These are phyloP conservation scores for Otocyon megalotis DNA, from an alignment of 2,113 vertebrate genomes.

Conservation along the genomic window DNA sequence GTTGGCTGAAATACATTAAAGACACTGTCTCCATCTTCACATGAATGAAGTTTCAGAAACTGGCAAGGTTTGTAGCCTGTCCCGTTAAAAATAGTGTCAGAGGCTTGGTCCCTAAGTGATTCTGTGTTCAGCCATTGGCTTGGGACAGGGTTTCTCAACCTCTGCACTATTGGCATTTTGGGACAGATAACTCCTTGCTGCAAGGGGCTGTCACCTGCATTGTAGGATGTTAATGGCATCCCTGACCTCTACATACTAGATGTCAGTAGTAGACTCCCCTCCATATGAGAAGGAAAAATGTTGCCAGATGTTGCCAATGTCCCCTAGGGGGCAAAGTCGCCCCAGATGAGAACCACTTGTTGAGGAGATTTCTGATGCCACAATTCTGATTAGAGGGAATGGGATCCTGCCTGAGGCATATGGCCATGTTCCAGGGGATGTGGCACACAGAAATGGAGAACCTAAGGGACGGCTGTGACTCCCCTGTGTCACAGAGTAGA, in stretches of 20 bases:
- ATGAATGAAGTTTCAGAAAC: slow-evolving; percentile 8
- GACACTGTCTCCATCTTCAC: neutral
- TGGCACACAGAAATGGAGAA: neutral
- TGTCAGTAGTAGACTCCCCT: no score
- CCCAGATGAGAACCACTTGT: neutral
- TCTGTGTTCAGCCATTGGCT: neutral
- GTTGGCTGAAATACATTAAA: slow-evolving; percentile 5
- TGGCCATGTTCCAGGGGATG: neutral
- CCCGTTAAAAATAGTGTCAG: neutral
- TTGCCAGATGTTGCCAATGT: neutral
- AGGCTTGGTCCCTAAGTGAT: neutral
- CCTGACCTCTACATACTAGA: neutral
- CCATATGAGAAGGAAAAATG: neutral
- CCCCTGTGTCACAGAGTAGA: neutral
- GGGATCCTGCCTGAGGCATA: neutral
- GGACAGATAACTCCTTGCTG: neutral
- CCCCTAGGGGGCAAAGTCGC: neutral
- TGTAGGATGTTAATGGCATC: neutral
- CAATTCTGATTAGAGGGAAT: neutral
- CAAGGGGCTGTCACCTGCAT: neutral
- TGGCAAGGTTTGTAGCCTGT: neutral
- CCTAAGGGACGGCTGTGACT: neutral
- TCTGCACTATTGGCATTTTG: neutral
- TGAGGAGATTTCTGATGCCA: neutral
- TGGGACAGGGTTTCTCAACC: neutral